Evolutionary conservation across 2,113 vertebrate genomes (phyloP), one percentile per base, ranked within the genome.

Genomic region (Otolemur garnettii): DNA sequence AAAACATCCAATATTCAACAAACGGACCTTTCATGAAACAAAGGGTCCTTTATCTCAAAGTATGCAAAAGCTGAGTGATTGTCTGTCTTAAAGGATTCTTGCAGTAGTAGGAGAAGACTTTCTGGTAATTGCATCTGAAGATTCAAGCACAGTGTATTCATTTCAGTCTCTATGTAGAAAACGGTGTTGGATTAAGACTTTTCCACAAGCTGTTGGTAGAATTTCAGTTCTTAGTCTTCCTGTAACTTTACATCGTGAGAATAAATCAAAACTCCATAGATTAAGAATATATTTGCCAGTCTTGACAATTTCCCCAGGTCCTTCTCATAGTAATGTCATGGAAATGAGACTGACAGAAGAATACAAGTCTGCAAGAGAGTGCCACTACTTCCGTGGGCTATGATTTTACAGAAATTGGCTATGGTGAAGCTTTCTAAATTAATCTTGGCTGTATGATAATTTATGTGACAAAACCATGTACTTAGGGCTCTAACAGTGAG

Each of bases 361-460:
- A 19, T 18, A 1, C 24, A 74, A 4, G 14, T 71, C 17, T 64
- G 42, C 42, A 17, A 78, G 24, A n/a, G 28, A 75, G 79, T 24
- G 30, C 24, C 2, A 0, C 24, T 28, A 2, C 26, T 15, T 10
- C 38, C 59, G 90, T 22, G 64, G 85, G 90, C 85, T 35, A 24
- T 2, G 2, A 11, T 71, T 69, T 12, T 26, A 13, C 42, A 74
- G 93, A 93, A 77, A 62, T 50, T n/a, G 83, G 55, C 55, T 66
- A 22, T 57, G 74, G 89, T 96, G 69, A 71, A 55, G n/a, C 21
- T 86, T 78, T 90, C 62, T 72, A 74, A 72, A 33, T 30, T 86
- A 69, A 59, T 83, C 66, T 90, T 86, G 96, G 55, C 42, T 92
- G 45, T 64, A 13, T 81, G 60, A 94, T 91, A 55, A 84, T 88